These are phyloP conservation scores for Gonatopus flavifemur DNA, from an alignment of 1,140 invertebrate genomes.

Conservation along the genomic window DNA sequence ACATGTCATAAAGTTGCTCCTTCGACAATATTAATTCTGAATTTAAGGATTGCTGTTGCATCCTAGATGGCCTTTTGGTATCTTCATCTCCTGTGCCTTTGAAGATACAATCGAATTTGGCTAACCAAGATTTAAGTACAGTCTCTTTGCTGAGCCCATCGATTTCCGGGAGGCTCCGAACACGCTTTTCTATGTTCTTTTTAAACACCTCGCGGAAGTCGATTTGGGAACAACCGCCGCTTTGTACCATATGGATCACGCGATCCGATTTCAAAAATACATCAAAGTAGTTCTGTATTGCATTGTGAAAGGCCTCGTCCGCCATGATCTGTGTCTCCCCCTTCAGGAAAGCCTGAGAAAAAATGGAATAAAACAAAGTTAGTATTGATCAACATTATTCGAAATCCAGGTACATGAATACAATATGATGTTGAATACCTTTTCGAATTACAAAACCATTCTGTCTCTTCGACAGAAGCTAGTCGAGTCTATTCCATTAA, in stretches of 20 bases:
- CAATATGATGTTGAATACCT: too few species aligned
- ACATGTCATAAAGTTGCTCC: slow-evolving; percentile 99
- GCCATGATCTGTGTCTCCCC: slow-evolving; percentile 97
- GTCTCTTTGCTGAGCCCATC: slow-evolving; percentile 99
- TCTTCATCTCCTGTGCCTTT: slow-evolving; percentile 91
- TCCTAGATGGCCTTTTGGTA: slow-evolving; percentile 78
- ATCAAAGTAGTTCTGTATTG: slow-evolving; percentile 96
- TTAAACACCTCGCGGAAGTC: slow-evolving; percentile 99
- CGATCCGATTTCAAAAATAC: slow-evolving; percentile 97
- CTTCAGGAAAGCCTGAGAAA: slow-evolving; percentile 79
- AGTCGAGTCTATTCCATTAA: too few species aligned
- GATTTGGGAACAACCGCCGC: slow-evolving; percentile 95
- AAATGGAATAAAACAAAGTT: neutral
- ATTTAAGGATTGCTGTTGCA: slow-evolving; percentile 86
- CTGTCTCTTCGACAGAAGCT: too few species aligned
- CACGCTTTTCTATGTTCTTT: slow-evolving; percentile 96
- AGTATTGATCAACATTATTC: too few species aligned
- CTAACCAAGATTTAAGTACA: slow-evolving; percentile 98
- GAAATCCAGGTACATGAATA: too few species aligned
- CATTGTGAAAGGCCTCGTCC: slow-evolving; percentile 99
- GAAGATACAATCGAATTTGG: slow-evolving; percentile 98
- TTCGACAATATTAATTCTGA: slow-evolving; percentile 92
- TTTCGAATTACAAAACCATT: too few species aligned
- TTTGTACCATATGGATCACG: slow-evolving; percentile 92
- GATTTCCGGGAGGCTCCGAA: slow-evolving; percentile 96